These are phyloP conservation scores for Candidula unifasciata DNA, from an alignment of 2,888 invertebrate species.

Conservation along the genomic window DNA sequence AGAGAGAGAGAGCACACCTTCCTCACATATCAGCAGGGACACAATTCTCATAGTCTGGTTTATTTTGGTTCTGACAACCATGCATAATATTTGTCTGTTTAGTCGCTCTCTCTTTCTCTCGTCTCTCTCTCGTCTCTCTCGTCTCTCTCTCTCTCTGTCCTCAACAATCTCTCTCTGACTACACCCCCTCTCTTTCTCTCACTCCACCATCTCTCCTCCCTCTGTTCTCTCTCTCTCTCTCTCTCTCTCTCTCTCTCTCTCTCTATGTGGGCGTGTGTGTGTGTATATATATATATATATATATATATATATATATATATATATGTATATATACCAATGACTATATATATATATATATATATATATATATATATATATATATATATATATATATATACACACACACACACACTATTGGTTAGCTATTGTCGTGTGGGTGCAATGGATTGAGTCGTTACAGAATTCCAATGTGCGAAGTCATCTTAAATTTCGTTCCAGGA, in stretches of 20 bases:
- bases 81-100: not conserved
- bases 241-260: not conserved
- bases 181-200: not conserved
- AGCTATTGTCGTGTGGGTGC: no score
- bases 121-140: not conserved
- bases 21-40: no score
- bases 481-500: no score
- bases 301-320: no score
- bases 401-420: no score
- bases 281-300: no score
- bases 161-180: not conserved
- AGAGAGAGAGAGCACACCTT: not conserved
- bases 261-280: not conserved
- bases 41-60: not conserved
- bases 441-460: no score
- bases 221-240: not conserved
- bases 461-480: no score
- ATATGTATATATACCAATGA: no score
- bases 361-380: no score
- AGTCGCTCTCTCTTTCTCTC: not conserved
- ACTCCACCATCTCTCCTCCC: not conserved
- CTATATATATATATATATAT: no score
- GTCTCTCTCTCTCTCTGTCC: not conserved
- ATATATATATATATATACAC: no score
- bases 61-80: not conserved